Base-by-base conservation (phyloP, 2,888 invertebrate genomes). In the Homarus gammarus region DNA sequence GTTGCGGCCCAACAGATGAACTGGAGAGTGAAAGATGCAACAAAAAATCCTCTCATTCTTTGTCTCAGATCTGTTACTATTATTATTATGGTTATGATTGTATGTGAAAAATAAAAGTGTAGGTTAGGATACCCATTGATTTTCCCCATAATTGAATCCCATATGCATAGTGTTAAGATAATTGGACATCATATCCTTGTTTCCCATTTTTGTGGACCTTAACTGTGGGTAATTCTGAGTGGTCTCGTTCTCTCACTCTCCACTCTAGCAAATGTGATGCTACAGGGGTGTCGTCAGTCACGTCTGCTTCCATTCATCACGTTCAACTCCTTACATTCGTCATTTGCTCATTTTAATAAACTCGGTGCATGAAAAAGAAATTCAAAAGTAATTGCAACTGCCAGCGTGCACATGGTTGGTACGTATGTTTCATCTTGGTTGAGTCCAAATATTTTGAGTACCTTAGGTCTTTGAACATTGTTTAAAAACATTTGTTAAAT, bases 161-260 rank as follows among this genome's bases (percentile, higher is more conserved):
- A 82, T 82, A 87, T 83, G 87, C 87, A 88, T 88, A 88, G 87
- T 88, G 82, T 87, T 87, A 87, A 88, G 87, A 88, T 75, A 64
- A 81, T 87, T 87, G 87, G 81, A 87, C 61, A 73, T 36, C 68
- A 79, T 64, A 38, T 86, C 72, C 68, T 77, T 78, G 31, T 78
- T 86, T 77, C 44, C 68, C 68, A 75, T 61, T 56, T 49, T n/a
- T 22, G 44, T 49, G 38, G 27, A 15, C 51, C 68, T 68, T 64
- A 49, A 72, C 44, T 64, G n/a, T 61, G 64, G 77, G 84, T 84
- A 73, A 84, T 64, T 84, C 31, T 84, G 72, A 79, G 72, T 79
- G 51, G 70, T 64, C 44, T 31, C 56, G 44, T 44, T 88, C 87
- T 88, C 87, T 88, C 87, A 83, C 87, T 88, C 87, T 88, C 87